Evolutionary conservation across 2,797 vertebrate genomes (phyloP), one percentile per base, ranked within the genome.

Genomic region (Falco concolor): DNA sequence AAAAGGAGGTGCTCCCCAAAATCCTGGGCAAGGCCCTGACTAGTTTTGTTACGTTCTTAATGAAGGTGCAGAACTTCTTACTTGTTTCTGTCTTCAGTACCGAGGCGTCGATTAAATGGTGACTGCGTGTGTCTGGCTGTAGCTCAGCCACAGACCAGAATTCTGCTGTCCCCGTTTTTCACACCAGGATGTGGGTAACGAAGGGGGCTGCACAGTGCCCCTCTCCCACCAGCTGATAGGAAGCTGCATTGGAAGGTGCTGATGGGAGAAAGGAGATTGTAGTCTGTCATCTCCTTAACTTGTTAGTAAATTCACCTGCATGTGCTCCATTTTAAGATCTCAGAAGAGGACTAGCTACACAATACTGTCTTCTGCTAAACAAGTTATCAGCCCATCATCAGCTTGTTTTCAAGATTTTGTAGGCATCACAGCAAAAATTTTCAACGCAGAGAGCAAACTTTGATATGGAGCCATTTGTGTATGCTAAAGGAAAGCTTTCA

Each of bases 101-200:
- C 56, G 36, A 85, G 25, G 7, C 52, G 42, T 12, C 77, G 12
- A 24, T 76, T 74, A 49, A 40, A 13, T 38, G 10, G 40, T 60
- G 45, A 14, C 59, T 54, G 0, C 42, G 24, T 68, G n/a, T 84
- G 70, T 40, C n/a, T 42, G 45, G 59, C 47, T 13, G 3, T 32
- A 44, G 49, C 56, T 86, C 28, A 70, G 57, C 17, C 50, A 61
- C 57, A n/a, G 65, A 80, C n/a, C 49, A 47, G 69, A 67, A 36
- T 77, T 65, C 34, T 34, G 23, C 30, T 70, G 11, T 27, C 15
- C 56, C 14, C 84, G 11, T 24, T 69, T 45, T 78, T 38, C 70
- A 53, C 0, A 19, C 14, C 2, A 5, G 8, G 12, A 6, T 67
- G 49, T 34, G 10, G 18, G 22, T 77, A 28, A 27, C 0, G 2